Evolutionary conservation across 2,797 vertebrate species (phyloP), one percentile per base, ranked within the genome.

Genomic region (Mormyrops attenuatus): DNA sequence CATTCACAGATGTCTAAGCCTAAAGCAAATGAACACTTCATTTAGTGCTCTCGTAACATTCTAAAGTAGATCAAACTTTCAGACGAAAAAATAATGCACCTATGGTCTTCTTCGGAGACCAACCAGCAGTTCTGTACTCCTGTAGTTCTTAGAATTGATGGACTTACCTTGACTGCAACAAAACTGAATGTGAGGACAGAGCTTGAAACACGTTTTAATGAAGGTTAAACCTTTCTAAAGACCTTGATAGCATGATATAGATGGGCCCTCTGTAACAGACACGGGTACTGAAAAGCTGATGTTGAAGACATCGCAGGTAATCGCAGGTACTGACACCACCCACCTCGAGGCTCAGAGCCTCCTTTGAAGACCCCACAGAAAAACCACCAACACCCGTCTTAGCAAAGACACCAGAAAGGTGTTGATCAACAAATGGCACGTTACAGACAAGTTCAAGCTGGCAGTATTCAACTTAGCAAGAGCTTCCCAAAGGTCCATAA

Each of bases 1-100:
- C 47, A 85, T 52, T 50, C 47, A 50, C 84, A 52, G 84, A 52
- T 52, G 84, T 50, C n/a, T 85, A 52, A 85, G 3, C 49, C 44
- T 85, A 26, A 50, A 85, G 49, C 22, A 85, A 52, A 47, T 85
- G n/a, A 85, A 50, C 41, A 85, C 73, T 80, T 47, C 77, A 85
- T 30, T 85, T 85, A 50, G 3, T 15, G 49, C 22, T 52, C 84
- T 52, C 26, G 84, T 85, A 85, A 50, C 49, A 52, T 85, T 85
- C 44, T 85, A 6, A 52, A 85, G 77, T 82, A 47, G 77, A 47
- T 22, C 41, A 80, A 44, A 47, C 77, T n/a, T 82, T 82, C 77
- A 44, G 77, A 7, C 20, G 17, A 44, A 82, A 41, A 82, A 82
- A 82, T 44, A 11, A 82, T 11, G 20, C 77, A 47, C 38, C 47